Conservation (phyloP, 1,140 invertebrate species). For the Scaptomyza montana region DNA sequence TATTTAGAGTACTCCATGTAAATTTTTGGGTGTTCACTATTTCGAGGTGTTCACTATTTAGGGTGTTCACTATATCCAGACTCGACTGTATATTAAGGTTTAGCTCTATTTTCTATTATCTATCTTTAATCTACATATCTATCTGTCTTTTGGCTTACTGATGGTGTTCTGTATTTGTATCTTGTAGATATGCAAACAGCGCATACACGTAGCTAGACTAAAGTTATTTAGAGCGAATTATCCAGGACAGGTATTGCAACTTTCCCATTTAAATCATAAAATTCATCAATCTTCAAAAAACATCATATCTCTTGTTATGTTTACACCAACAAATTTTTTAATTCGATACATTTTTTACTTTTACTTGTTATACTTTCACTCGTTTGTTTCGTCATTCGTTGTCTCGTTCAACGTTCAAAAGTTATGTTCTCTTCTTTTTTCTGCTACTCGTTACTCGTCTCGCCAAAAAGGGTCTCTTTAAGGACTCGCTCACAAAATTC, state of each 20-base stretch:
- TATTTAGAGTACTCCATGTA: too few species aligned
- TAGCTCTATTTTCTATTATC: background rate
- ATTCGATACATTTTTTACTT: background rate
- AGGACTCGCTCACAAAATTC: constrained; percentile 9
- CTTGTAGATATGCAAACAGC: constrained; percentile 53
- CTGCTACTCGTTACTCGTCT: constrained; percentile 8
- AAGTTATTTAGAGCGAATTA: constrained; percentile 14
- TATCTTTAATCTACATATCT: constrained; percentile 4
- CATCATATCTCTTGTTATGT: background rate
- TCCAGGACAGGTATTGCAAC: constrained; percentile 39
- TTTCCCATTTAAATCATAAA: constrained; percentile 6
- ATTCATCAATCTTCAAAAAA: background rate
- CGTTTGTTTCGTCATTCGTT: background rate
- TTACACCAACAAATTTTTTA: background rate
- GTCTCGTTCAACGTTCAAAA: background rate
- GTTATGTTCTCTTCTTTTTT: background rate
- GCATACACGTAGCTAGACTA: constrained; percentile 48
- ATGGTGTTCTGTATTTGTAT: constrained; percentile 48
- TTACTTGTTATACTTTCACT: background rate
- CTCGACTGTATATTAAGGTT: constrained; percentile 1
- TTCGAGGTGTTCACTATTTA: too few species aligned
- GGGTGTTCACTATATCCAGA: too few species aligned
- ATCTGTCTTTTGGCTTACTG: constrained; percentile 32
- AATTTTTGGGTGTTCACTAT: too few species aligned
- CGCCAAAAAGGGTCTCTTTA: background rate